Evolutionary conservation across 2,797 vertebrate genomes (phyloP), one percentile per base, ranked within the genome.

Genomic region (Sorex maritimensis): DNA sequence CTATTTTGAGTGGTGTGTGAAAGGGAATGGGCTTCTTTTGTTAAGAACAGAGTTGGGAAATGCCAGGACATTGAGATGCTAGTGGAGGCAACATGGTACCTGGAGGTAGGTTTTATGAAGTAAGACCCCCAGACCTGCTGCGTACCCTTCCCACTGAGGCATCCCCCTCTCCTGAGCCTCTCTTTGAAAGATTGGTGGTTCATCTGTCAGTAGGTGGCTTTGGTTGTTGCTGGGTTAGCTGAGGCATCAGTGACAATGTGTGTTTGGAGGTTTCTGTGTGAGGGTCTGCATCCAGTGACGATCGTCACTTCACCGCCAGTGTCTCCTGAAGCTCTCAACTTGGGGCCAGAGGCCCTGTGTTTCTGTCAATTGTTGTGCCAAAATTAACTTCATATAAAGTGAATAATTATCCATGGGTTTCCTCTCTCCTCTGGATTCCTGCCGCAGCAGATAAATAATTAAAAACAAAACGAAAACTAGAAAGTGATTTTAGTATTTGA

Each of bases 371-470:
- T 61, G 15, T 24, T 74, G 26, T 77, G 14, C 78, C 49, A 63
- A 61, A 11, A 10, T 44, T 24, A 78, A 88, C 7, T 38, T n/a
- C 72, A 67, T 68, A 34, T 46, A 55, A 88, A 91, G n/a, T 86
- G 74, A 92, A 34, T 74, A 38, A 68, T 55, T 86, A 30, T 49
- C 3, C 1, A 6, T 23, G 30, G 24, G 44, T 80, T 90, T 84
- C 63, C 72, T 82, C 74, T 74, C 26, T 26, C 23, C 63, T 23
- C 17, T 85, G 69, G 80, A 13, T 26, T 88, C 87, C 73, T 88
- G 23, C 63, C 90, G 75, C 52, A 55, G 52, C 13, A 55, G 17
- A 14, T 14, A 55, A 55, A 55, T 14, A 55, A 14, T 17, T 55
- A 55, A 55, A 55, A 55, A 55, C 52, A 55, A 13, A 55, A 55